A percentile compares a stretch with the other conserved stretches of the same genome.
phyloP scores from a whole-genome alignment of 2,888 invertebrate genomes.

The Epinotia demarniana region DNA sequence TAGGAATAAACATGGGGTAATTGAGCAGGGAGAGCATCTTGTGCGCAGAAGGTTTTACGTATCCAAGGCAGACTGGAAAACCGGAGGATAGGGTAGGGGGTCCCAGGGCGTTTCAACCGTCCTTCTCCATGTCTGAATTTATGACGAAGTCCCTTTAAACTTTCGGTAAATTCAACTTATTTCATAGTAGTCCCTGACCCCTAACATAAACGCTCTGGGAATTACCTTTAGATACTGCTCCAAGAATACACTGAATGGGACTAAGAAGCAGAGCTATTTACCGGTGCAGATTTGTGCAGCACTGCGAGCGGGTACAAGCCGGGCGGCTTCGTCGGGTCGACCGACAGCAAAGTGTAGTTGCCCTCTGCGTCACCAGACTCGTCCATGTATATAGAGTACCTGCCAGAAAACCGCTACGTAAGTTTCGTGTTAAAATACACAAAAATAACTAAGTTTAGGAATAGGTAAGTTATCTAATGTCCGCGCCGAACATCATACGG shows the following conservation, averaged over 20 bases:
- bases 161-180: too few species aligned
- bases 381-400: constrained; percentile 96
- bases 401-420: constrained; percentile 58
- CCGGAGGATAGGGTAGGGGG: neutral
- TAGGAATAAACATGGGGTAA: constrained; percentile 17
- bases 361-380: constrained; percentile 96
- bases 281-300: constrained; percentile 90
- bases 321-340: constrained; percentile 78
- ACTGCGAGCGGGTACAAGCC: constrained; percentile 91
- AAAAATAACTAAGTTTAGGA: too few species aligned
- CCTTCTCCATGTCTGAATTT: too few species aligned
- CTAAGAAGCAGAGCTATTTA: constrained; percentile 70
- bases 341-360: constrained; percentile 94
- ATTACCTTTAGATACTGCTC: too few species aligned
- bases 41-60: neutral
- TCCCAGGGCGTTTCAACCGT: too few species aligned
- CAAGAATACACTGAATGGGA: neutral
- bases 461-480: too few species aligned
- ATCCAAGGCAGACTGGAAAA: neutral
- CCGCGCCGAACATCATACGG: too few species aligned
- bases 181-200: too few species aligned
- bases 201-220: too few species aligned
- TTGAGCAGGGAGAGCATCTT: neutral
- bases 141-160: too few species aligned
- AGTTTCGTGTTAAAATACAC: neutral